Evolutionary conservation across 2,113 vertebrate genomes (phyloP).

Genomic region (Lycaon pictus): DNA sequence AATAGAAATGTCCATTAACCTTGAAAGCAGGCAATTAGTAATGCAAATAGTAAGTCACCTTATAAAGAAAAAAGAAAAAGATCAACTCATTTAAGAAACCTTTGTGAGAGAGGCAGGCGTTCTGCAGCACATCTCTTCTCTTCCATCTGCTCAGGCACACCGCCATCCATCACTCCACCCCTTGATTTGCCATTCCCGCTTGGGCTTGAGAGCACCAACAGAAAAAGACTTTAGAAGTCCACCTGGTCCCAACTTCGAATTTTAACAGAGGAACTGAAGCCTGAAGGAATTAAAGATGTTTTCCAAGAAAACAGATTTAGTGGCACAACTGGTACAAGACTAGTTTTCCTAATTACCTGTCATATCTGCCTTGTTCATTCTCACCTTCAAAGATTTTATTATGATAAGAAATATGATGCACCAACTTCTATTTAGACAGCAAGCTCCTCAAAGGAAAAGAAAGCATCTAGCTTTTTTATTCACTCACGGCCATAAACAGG

Average conservation of each 20-base stretch:
- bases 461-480: background rate
- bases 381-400: background rate
- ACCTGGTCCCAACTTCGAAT: background rate
- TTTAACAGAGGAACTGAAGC: background rate
- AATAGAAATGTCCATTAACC: constrained; percentile 61
- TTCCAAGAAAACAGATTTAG: constrained; percentile 31
- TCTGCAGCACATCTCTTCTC: background rate
- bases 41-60: constrained; percentile 57
- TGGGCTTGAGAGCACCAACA: background rate
- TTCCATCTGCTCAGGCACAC: background rate
- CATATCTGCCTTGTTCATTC: background rate
- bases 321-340: background rate
- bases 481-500: background rate
- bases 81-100: background rate
- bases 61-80: constrained; percentile 1
- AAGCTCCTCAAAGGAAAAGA: background rate
- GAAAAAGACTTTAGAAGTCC: background rate
- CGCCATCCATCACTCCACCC: background rate
- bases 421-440: background rate
- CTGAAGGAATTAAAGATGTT: constrained; percentile 1
- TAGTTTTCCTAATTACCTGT: constrained; percentile 23
- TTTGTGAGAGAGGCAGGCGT: constrained; percentile 27
- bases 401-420: background rate
- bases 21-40: constrained; percentile 64
- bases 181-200: background rate